Conservation (phyloP, 2,888 invertebrate species). For the Caenorhabditis sp. region DNA sequence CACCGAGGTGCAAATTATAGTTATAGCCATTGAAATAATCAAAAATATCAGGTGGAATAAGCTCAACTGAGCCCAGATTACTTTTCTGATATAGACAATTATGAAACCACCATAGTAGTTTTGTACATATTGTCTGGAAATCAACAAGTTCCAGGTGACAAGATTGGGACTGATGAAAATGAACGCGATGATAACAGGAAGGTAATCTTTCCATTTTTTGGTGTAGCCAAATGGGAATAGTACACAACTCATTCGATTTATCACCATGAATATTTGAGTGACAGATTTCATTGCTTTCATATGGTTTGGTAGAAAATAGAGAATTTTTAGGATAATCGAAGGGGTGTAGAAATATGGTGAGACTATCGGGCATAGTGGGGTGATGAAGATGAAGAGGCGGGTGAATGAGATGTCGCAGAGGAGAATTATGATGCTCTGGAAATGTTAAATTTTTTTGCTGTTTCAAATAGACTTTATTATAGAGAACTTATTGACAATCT, state of each 20-base stretch:
- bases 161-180: conserved; percentile 4
- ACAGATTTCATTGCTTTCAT: conserved; percentile 11
- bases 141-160: conserved; percentile 15
- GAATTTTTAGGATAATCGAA: conserved; percentile 11
- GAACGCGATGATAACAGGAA: not conserved
- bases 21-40: conserved; percentile 14
- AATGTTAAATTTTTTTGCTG: not conserved
- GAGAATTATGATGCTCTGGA: conserved; percentile 3
- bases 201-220: conserved; percentile 6
- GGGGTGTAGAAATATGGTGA: conserved; percentile 8
- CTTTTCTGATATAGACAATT: not conserved
- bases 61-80: not conserved
- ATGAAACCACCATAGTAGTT: not conserved
- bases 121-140: not conserved
- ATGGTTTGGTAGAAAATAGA: conserved; percentile 1
- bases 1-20: conserved; percentile 14
- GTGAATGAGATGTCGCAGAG: conserved; percentile 12
- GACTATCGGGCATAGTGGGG: conserved; percentile 10
- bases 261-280: conserved; percentile 22
- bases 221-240: conserved; percentile 4
- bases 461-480: too few species aligned
- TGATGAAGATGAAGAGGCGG: conserved; percentile 9
- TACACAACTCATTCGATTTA: conserved; percentile 26
- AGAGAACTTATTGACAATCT: too few species aligned
- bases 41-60: conserved; percentile 20